A percentile compares a stretch with the other conserved stretches of the same genome.
Conservation (phyloP, 30 jellyfish, hydroid and myxozoan genomes). For the Hydra vulgaris region DNA sequence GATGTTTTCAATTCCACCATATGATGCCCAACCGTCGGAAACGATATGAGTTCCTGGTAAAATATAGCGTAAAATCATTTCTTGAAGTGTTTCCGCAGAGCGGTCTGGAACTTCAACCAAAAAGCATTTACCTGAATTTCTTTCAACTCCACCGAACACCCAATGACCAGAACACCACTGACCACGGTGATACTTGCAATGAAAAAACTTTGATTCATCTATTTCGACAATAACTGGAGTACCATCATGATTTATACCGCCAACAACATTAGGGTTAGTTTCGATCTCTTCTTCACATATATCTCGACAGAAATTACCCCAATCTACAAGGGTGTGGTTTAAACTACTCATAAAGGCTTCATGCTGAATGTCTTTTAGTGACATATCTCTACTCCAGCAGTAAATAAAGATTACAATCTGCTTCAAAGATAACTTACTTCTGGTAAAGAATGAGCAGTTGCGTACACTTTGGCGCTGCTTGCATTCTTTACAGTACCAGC, state of each 20-base stretch:
- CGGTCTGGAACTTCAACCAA: background rate
- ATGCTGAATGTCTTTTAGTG: constrained; percentile 1
- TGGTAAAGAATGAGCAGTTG: background rate
- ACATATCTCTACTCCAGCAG: constrained; percentile 1
- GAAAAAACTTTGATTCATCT: no score
- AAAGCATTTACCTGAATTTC: constrained; percentile 2
- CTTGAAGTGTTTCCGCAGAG: background rate
- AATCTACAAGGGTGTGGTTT: background rate
- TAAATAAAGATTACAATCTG: background rate
- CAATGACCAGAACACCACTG: background rate
- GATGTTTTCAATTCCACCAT: no score
- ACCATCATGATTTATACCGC: background rate
- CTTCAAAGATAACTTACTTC: background rate
- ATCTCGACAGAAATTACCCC: constrained; percentile 1
- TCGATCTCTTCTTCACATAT: background rate
- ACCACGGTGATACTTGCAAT: constrained; percentile 1
- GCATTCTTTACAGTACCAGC: constrained; percentile 1
- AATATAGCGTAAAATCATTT: background rate
- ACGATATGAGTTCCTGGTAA: constrained; percentile 1
- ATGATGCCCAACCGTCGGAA: no score
- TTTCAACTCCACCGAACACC: constrained; percentile 5
- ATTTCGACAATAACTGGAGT: no score
- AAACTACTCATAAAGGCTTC: background rate
- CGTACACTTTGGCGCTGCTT: background rate
- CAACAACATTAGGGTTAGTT: background rate